Conservation (phyloP, 2,888 invertebrate genomes). For the Iphiclides podalirius region DNA sequence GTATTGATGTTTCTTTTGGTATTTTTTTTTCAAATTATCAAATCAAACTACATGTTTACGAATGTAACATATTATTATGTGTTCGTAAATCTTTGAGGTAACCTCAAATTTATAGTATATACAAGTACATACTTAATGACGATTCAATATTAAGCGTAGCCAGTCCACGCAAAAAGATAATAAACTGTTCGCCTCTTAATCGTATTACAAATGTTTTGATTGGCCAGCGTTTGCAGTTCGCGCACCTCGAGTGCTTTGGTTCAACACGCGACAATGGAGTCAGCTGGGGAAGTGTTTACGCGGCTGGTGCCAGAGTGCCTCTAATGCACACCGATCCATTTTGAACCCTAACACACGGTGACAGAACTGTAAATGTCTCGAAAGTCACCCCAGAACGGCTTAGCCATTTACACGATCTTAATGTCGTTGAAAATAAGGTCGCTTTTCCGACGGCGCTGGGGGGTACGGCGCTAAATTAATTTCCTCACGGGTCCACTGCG, state of each 20-base stretch:
- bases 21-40: too few species aligned
- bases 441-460: not conserved
- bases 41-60: too few species aligned
- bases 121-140: too few species aligned
- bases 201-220: conserved; percentile 71
- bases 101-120: too few species aligned
- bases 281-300: conserved; percentile 70
- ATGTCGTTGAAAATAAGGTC: not conserved
- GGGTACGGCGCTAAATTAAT: conserved; percentile 8
- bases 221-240: conserved; percentile 57
- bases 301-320: conserved; percentile 22
- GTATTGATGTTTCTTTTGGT: too few species aligned
- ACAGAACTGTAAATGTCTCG: not conserved
- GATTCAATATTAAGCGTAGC: conserved; percentile 9
- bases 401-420: not conserved
- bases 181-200: conserved; percentile 57
- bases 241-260: conserved; percentile 66
- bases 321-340: not conserved
- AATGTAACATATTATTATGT: too few species aligned
- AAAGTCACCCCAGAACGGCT: not conserved
- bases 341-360: not conserved
- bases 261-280: conserved; percentile 58
- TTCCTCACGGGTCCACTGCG: conserved; percentile 19
- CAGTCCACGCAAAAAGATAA: conserved; percentile 39
- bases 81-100: too few species aligned